A percentile compares a stretch with the other conserved stretches of the same genome.
These are phyloP conservation scores for Cherax destructor DNA, from an alignment of 1,140 invertebrate genomes.

Conservation along the genomic window DNA sequence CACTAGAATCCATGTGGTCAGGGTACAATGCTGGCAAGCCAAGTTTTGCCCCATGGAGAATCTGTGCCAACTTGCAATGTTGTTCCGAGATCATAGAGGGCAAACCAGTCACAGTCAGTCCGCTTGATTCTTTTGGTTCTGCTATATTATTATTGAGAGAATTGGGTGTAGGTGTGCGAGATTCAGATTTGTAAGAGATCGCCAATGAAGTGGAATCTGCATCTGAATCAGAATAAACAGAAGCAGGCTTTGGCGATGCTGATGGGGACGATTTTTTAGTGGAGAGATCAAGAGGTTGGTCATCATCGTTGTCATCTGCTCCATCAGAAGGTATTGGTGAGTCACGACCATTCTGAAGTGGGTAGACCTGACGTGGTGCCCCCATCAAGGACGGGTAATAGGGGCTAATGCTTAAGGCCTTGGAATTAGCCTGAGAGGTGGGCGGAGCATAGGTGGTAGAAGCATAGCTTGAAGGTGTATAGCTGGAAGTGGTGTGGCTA, in stretches of 20 bases:
- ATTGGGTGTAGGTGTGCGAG: constrained; percentile 69
- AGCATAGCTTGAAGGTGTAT: constrained; percentile 65
- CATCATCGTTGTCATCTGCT: constrained; percentile 70
- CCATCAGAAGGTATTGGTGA: constrained; percentile 69
- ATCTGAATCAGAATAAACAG: constrained; percentile 66
- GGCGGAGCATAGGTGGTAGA: constrained; percentile 57
- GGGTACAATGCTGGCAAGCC: constrained; percentile 67
- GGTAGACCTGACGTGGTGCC: constrained; percentile 36
- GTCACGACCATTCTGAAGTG: constrained; percentile 31
- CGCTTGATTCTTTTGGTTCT: constrained; percentile 48
- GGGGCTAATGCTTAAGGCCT: constrained; percentile 68
- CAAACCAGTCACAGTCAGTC: constrained; percentile 22
- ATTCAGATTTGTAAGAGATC: constrained; percentile 69
- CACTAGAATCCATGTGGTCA: constrained; percentile 56
- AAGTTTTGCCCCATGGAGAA: constrained; percentile 67
- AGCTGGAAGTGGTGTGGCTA: constrained; percentile 18
- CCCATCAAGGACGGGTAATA: constrained; percentile 48
- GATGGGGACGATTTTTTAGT: constrained; percentile 71
- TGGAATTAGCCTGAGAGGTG: constrained; percentile 65
- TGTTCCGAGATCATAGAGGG: constrained; percentile 63
- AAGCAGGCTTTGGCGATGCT: constrained; percentile 67
- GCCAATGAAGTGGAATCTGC: constrained; percentile 65
- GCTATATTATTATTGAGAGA: constrained; percentile 62
- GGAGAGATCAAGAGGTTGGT: constrained; percentile 71
- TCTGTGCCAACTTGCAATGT: constrained; percentile 71